Conservation (phyloP, 1,140 invertebrate genomes). For the Coenobita brevimanus region DNA sequence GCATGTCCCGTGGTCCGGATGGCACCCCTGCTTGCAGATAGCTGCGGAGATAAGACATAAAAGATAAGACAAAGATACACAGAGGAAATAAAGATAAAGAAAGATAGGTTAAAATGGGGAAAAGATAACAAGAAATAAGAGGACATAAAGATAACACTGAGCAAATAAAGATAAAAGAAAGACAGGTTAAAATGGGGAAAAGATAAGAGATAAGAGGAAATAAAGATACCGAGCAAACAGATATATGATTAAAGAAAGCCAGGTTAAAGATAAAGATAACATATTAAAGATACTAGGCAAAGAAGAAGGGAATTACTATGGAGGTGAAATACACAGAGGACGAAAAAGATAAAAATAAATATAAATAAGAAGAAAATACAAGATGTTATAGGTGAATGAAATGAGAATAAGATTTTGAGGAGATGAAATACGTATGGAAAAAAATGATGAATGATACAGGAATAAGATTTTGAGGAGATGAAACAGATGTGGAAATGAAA, state of each 20-base stretch:
- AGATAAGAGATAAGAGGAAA: too few species aligned
- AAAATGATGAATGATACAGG: background rate
- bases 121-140: background rate
- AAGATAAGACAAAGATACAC: background rate
- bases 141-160: too few species aligned
- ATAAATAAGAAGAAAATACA: too few species aligned
- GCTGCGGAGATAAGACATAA: conserved; percentile 76
- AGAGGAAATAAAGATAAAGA: background rate
- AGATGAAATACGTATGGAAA: background rate
- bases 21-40: conserved; percentile 91
- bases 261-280: too few species aligned
- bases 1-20: conserved; percentile 90
- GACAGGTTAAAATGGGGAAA: background rate
- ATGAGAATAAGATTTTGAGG: too few species aligned
- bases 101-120: background rate
- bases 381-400: too few species aligned
- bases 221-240: too few species aligned
- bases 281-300: too few species aligned
- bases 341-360: too few species aligned
- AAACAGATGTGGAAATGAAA: background rate
- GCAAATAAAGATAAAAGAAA: background rate
- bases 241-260: too few species aligned
- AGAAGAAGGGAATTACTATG: too few species aligned
- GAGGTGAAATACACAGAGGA: too few species aligned
- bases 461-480: background rate